Evolutionary conservation across 2,113 vertebrate species (phyloP), one percentile per base, ranked within the genome.

Genomic region (Verasper variegatus): DNA sequence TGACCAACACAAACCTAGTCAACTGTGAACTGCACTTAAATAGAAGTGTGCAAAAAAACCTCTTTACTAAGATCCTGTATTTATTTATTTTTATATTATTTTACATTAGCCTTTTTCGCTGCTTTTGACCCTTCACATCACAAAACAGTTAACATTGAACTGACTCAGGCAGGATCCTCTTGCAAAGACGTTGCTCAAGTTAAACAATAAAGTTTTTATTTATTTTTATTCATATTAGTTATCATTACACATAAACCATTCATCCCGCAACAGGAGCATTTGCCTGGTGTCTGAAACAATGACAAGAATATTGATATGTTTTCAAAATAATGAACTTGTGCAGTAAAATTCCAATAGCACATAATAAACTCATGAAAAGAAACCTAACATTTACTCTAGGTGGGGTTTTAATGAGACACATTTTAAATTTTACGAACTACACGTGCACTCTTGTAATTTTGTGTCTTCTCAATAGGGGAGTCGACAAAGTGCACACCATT

Each of bases 381-480:
- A 31, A 68, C 55, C 26, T 27, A 31, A 31, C 31, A 31, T 51
- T 51, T 51, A 61, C 17, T 52, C 31, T 45, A 21, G 45, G 18
- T 66, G 40, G 21, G 15, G 18, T 78, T 74, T 68, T 66, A 78
- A 81, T 47, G 40, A 65, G 55, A 45, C 23, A 5, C 21, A 27
- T 62, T 70, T 58, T 20, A 10, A 68, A 31, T 26, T 12, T 24
- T 72, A 52, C 54, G 18, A 52, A 63, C 31, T 42, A 31, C 78
- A 83, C 26, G 13, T 77, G 74, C 40, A 26, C 2, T 4, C 7
- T 67, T 67, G 20, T 63, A 63, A 59, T 58, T 57, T n/a, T 20
- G 42, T 13, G 51, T 66, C 3, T 40, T 55, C 35, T 62, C 7
- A 23, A 60, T 55, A 15, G 13, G 21, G 23, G 24, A 57, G 56